These are phyloP conservation scores for Psittacula cyanocephala DNA, from an alignment of 2,113 vertebrate species.

Conservation along the genomic window DNA sequence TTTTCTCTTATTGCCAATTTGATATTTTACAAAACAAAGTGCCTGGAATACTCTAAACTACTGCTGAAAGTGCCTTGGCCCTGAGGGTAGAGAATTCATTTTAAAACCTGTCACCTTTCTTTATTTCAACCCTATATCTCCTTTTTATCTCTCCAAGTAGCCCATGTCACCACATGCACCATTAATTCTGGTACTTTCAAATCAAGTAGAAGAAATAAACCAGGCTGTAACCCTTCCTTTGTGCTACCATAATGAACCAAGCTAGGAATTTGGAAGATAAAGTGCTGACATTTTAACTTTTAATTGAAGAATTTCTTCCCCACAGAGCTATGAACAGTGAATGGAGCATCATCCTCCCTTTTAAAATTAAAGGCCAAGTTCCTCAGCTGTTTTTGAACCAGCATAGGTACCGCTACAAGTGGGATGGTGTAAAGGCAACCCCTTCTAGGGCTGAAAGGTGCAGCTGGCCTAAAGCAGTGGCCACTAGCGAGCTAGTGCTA, in stretches of 20 bases:
- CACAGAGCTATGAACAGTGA: not conserved
- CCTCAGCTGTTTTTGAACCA: not conserved
- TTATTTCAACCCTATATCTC: not conserved
- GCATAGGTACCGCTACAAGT: not conserved
- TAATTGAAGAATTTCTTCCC: not conserved
- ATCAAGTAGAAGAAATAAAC: slow-evolving; percentile 26
- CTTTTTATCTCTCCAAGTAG: not conserved
- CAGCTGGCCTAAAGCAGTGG: not conserved
- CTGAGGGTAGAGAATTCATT: not conserved
- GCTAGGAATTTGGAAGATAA: not conserved
- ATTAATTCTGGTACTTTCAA: slow-evolving; percentile 47
- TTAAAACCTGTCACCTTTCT: not conserved
- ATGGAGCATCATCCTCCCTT: not conserved
- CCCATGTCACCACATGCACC: not conserved
- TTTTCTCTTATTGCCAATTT: not conserved
- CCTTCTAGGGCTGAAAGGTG: not conserved
- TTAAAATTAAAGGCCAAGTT: not conserved
- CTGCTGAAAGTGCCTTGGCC: not conserved
- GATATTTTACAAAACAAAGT: not conserved
- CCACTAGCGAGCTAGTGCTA: not conserved
- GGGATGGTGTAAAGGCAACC: not conserved
- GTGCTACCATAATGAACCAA: not conserved
- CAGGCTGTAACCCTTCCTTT: not conserved
- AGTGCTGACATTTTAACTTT: slow-evolving; percentile 24
- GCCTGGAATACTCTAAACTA: not conserved